Evolutionary conservation across 1,140 invertebrate species (phyloP), one percentile per base, ranked within the genome.

Genomic region (Papilio aristodemus): DNA sequence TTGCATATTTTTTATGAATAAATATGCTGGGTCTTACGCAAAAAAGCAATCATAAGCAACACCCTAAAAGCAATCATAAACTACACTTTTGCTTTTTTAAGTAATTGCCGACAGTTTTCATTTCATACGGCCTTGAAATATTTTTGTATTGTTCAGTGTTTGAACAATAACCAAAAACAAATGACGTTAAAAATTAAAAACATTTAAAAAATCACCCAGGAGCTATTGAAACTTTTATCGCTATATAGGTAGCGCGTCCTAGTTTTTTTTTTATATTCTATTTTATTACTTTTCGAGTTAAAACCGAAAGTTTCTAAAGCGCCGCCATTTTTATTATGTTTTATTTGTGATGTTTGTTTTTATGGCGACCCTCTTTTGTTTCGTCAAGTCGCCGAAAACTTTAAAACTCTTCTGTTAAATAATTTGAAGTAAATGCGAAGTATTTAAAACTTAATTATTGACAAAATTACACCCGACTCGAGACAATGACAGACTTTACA

Each of bases 271-370:
- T 38, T 8, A 60, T 60, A 37, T n/a, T 60, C 58, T 36, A 0
- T 32, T 60, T 60, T 60, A 60, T 38, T 32, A 17, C 58, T 60
- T 60, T 60, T 60, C 58, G 5, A 60, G 36, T 60, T 60, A 60
- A 60, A 60, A 60, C 27, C 32, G 58, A 60, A 60, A 60, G 58
- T 60, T 60, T 37, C 27, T 37, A 38, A 60, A 14, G 32, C 58
- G 58, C 58, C 58, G 58, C 58, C 58, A 38, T 60, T 60, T 60
- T 60, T 60, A 60, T 60, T 36, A 36, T 60, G 58, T 60, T 60
- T 60, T 37, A 60, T 17, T 36, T 14, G 8, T 17, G 27, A 0
- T 58, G 10, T 60, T 60, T 37, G 32, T 38, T 60, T 60, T 60
- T 60, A 60, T 60, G 58, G 58, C 10, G 58, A 60, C 58, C 58